Base-by-base conservation (phyloP, 2,113 vertebrate genomes). In the Numenius arquata region DNA sequence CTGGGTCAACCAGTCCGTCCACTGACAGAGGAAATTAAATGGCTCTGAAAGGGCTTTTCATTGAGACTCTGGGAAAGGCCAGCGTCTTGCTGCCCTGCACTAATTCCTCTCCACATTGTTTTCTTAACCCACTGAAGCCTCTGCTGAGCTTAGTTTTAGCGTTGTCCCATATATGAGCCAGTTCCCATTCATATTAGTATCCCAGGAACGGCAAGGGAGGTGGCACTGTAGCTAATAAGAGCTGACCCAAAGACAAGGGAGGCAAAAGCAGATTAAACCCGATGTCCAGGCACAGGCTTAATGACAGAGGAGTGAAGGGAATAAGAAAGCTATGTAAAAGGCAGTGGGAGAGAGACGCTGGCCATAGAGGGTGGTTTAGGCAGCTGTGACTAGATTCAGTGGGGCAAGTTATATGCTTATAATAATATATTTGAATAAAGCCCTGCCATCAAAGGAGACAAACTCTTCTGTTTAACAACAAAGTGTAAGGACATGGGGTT, bases 1-100 rank as follows among this genome's bases (percentile, higher is more conserved):
- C 59, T 10, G 78, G 80, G 83, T 95, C 89, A 94, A 30, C 58
- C 75, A 45, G n/a, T 14, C 48, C 16, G 4, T 63, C 67, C 80
- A 11, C 85, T 83, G 77, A 52, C 88, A 87, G 83, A 93, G 47
- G 66, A 95, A 80, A 48, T 50, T 88, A 84, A 93, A 55, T 15
- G 74, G 67, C 82, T 90, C 91, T 97, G 95, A 96, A 97, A 94
- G 86, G 83, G 80, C 85, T 93, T 97, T 97, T 97, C 94, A 93
- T 2, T 0, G 18, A 30, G 36, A 5, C 74, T 52, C 91, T 97
- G 96, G 95, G 96, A 97, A 97, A 96, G 73, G 88, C 95, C 91
- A 93, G 61, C 5, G 6, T 80, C 85, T 55, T n/a, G n/a, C 91
- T 91, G 89, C 91, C 86, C 85, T 1, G 20, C 84, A 29, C 95